Conservation (phyloP, 2,113 vertebrate species). For the Trochalopteron elliotii region DNA sequence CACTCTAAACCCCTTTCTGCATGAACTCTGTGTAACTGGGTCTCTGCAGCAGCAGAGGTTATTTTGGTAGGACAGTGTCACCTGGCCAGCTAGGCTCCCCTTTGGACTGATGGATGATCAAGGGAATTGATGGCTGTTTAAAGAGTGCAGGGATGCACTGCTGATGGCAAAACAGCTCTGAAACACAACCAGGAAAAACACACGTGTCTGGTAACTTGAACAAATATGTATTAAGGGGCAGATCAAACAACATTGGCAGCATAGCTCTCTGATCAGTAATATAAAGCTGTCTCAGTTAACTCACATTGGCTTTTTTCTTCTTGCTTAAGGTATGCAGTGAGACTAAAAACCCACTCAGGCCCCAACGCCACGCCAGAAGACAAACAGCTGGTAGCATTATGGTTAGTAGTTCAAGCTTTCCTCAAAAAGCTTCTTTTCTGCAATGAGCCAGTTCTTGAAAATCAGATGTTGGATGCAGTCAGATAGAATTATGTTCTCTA, state of each 20-base stretch:
- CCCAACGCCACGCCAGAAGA: constrained; percentile 89
- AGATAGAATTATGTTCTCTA: not conserved
- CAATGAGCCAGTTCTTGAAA: not conserved
- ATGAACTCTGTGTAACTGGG: not conserved
- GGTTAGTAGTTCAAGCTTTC: constrained; percentile 76
- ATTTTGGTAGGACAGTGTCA: not conserved
- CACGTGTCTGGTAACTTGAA: not conserved
- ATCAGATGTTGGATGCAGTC: not conserved
- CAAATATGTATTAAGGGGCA: not conserved
- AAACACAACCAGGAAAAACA: not conserved
- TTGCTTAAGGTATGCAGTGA: constrained; percentile 92
- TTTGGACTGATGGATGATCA: not conserved
- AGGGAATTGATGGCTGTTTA: not conserved
- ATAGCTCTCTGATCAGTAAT: not conserved
- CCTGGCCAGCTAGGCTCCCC: not conserved
- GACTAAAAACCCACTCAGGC: constrained; percentile 92
- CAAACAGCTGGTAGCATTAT: constrained; percentile 94
- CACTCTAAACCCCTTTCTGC: not conserved
- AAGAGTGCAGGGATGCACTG: not conserved
- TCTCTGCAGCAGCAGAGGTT: not conserved
- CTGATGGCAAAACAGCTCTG: not conserved
- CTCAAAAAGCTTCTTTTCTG: not conserved
- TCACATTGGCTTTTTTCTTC: not conserved
- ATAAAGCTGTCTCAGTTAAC: not conserved
- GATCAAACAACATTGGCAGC: not conserved